phyloP scores from a whole-genome alignment of 2,113 vertebrate species.

The Paradisaea rubra region DNA sequence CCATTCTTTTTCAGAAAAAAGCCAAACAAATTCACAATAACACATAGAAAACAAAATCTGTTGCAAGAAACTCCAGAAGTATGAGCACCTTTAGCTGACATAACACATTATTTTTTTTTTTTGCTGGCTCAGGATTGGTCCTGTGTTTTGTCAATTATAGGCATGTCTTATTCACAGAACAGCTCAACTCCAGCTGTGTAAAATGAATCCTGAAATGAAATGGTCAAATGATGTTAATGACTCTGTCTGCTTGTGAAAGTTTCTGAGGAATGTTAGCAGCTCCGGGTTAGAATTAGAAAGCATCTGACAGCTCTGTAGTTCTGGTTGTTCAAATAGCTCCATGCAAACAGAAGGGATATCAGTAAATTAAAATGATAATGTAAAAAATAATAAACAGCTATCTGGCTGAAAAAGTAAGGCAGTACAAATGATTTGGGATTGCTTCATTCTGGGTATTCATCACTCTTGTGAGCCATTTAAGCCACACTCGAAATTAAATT shows the following conservation, averaged over 20 bases:
- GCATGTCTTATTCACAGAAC: background rate
- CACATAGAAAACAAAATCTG: background rate
- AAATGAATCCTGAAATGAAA: slow-evolving; percentile 48
- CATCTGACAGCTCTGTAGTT: background rate
- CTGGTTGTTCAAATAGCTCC: background rate
- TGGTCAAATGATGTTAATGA: slow-evolving; percentile 58
- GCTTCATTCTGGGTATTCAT: slow-evolving; percentile 18
- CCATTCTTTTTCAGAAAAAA: background rate
- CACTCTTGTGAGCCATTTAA: slow-evolving; percentile 37
- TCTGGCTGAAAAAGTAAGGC: slow-evolving; percentile 22
- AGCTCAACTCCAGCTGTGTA: slow-evolving; percentile 42
- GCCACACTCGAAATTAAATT: slow-evolving; percentile 41
- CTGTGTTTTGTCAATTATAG: slow-evolving; percentile 30
- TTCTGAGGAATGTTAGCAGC: slow-evolving; percentile 44
- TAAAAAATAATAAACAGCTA: slow-evolving; percentile 10
- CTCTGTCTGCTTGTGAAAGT: background rate
- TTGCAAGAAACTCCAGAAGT: background rate
- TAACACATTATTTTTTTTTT: background rate
- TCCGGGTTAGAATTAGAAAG: background rate
- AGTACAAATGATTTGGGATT: background rate
- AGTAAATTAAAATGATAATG: slow-evolving; percentile 35
- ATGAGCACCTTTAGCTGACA: background rate
- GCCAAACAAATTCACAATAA: background rate
- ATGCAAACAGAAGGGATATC: background rate
- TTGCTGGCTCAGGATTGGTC: background rate